These are phyloP conservation scores for Xiphophorus birchmanni DNA, from an alignment of 2,797 vertebrate species.

Conservation along the genomic window DNA sequence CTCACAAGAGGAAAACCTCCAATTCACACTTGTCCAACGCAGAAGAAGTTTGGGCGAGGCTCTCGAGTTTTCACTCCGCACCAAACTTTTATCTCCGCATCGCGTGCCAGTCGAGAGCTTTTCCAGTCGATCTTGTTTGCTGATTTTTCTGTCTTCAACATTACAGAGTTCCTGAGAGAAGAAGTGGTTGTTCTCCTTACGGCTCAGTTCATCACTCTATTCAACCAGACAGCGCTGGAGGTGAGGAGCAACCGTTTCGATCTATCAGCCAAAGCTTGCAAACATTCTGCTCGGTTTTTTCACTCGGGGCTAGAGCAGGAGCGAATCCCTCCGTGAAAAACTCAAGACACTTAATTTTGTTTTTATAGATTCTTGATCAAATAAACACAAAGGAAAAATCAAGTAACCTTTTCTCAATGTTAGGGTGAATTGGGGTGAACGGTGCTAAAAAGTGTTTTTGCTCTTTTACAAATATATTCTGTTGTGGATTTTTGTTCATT, in stretches of 20 bases:
- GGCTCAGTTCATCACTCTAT: constrained; percentile 89
- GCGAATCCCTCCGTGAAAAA: not conserved
- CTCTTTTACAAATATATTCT: not conserved
- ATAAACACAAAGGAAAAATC: constrained; percentile 3
- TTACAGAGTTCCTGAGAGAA: constrained; percentile 84
- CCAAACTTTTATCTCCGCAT: constrained; percentile 27
- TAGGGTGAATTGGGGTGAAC: not conserved
- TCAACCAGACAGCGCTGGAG: constrained; percentile 89
- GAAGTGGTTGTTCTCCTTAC: constrained; percentile 87
- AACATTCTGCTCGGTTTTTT: constrained; percentile 55
- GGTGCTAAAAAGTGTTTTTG: not conserved
- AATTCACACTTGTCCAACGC: constrained; percentile 24
- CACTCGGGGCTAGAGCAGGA: not conserved
- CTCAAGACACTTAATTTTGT: not conserved
- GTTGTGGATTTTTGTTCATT: not conserved
- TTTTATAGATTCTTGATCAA: constrained; percentile 2
- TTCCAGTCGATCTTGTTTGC: constrained; percentile 37
- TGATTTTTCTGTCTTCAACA: constrained; percentile 34
- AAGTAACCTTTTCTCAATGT: constrained; percentile 5
- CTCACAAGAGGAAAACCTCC: constrained; percentile 22
- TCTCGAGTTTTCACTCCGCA: constrained; percentile 33
- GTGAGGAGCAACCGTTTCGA: constrained; percentile 68
- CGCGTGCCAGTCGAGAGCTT: constrained; percentile 34
- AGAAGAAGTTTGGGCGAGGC: constrained; percentile 29
- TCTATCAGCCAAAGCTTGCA: constrained; percentile 57